These are phyloP conservation scores for Reticulitermes lucifugus DNA, from an alignment of 2,888 invertebrate genomes.

Conservation along the genomic window DNA sequence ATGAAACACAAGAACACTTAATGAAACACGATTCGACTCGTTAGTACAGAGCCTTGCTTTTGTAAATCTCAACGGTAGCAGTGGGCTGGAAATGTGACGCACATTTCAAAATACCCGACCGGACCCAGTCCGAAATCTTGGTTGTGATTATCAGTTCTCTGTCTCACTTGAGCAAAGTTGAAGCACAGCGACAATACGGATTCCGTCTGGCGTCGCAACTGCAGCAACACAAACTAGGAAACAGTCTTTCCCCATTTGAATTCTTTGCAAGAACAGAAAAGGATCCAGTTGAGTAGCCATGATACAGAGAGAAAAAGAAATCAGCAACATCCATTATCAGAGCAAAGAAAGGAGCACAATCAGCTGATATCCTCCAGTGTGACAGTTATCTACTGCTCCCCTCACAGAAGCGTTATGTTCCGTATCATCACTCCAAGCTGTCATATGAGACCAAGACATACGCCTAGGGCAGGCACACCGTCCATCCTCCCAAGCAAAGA, in stretches of 20 bases:
- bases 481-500: not conserved
- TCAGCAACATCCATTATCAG: not conserved
- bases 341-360: slow-evolving; percentile 9
- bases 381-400: slow-evolving; percentile 14
- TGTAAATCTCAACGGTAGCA: too few relatives aligned
- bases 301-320: not conserved
- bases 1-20: too few relatives aligned
- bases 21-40: too few relatives aligned
- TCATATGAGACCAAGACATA: slow-evolving; percentile 27
- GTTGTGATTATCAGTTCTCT: not conserved
- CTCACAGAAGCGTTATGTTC: not conserved
- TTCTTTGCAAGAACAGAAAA: not conserved
- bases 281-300: not conserved
- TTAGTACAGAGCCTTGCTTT: too few relatives aligned
- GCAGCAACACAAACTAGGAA: not conserved
- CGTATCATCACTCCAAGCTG: slow-evolving; percentile 28
- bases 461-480: slow-evolving; percentile 12
- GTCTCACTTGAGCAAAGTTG: not conserved
- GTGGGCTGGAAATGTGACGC: too few relatives aligned
- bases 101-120: too few relatives aligned
- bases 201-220: not conserved
- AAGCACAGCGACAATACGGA: not conserved
- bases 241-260: not conserved
- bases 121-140: not conserved
- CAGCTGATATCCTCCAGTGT: slow-evolving; percentile 29